These are phyloP conservation scores for Epinephelus cyanopodus DNA, from an alignment of 2,113 vertebrate species.

Conservation along the genomic window DNA sequence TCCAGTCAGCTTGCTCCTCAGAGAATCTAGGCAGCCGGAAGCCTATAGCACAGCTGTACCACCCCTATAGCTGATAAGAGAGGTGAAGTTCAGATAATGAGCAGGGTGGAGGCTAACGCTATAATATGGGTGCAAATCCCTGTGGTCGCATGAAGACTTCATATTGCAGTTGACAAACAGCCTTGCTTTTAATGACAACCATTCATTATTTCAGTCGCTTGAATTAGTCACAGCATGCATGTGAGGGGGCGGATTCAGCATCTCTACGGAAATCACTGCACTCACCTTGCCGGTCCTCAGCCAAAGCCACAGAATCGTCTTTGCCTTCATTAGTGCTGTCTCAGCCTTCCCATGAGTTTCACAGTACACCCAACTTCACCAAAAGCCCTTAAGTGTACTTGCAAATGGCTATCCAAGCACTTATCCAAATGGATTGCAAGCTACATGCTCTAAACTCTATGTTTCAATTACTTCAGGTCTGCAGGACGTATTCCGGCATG, in stretches of 20 bases:
- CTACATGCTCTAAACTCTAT: slow-evolving; percentile 26
- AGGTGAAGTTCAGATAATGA: slow-evolving; percentile 57
- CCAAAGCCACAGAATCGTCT: slow-evolving; percentile 46
- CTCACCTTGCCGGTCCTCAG: slow-evolving; percentile 26
- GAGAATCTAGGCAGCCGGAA: slow-evolving; percentile 48
- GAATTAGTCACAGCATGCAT: slow-evolving; percentile 11
- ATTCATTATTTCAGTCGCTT: slow-evolving; percentile 6
- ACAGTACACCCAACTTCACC: slow-evolving; percentile 46
- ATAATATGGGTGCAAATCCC: neutral
- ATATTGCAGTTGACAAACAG: slow-evolving; percentile 7
- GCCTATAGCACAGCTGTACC: slow-evolving; percentile 37
- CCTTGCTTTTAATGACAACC: slow-evolving; percentile 21
- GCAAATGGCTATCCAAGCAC: slow-evolving; percentile 60
- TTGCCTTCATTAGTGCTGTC: slow-evolving; percentile 54
- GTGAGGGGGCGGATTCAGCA: slow-evolving; percentile 3
- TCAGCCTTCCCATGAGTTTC: slow-evolving; percentile 58
- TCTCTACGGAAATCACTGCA: slow-evolving; percentile 49
- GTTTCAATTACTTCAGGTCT: slow-evolving; percentile 59
- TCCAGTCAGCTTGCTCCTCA: slow-evolving; percentile 59
- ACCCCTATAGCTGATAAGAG: slow-evolving; percentile 58
- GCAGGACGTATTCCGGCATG: slow-evolving; percentile 26
- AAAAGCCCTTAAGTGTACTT: slow-evolving; percentile 62
- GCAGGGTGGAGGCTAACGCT: slow-evolving; percentile 9
- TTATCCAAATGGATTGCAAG: slow-evolving; percentile 56
- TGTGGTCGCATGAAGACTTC: slow-evolving; percentile 14